Base-by-base conservation (phyloP, 2,113 vertebrate genomes). In the Coracopsis vasa region DNA sequence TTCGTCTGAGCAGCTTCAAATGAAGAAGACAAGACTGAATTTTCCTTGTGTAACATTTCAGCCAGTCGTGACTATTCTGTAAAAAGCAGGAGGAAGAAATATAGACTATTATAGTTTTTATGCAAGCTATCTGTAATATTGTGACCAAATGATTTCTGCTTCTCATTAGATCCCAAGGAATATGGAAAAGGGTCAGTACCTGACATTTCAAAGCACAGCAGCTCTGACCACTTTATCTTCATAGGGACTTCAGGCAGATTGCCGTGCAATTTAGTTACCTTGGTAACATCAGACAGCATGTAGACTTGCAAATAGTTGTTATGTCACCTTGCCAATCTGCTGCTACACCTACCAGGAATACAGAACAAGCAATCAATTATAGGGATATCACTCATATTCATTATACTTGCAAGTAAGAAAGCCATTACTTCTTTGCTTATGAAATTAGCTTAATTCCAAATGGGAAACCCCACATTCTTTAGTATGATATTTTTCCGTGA, bases 161-260 rank as follows among this genome's bases (percentile, higher is more conserved):
- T 62, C 81, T 91, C 9, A 0, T 73, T 70, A 67, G 67, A 85
- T 81, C 56, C 31, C 5, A 3, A 42, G 39, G 16, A 65, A 74
- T 39, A 37, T 9, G 69, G 72, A 19, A 20, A 74, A 86, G 67
- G 86, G 35, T 94, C 69, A 70, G 84, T 41, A 58, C 10, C 86
- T 96, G 92, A 75, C 94, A 94, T 96, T 96, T 42, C 51, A 53
- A 56, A 79, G 83, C 3, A 1, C 80, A 79, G 65, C 47, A 86
- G 56, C 2, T 1, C 80, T 93, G 94, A 81, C 92, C 92, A 44
- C 92, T 96, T 94, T 61, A 93, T 92, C 94, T 96, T 95, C 88
- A 35, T 50, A 62, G 58, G 88, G 50, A 72, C 84, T 84, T 28
- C 31, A 47, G n/a, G 89, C 77, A 86, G 86, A 90, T 78, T 88